Base-by-base conservation (phyloP, 2,797 vertebrate genomes). In the Parambassis ranga region DNA sequence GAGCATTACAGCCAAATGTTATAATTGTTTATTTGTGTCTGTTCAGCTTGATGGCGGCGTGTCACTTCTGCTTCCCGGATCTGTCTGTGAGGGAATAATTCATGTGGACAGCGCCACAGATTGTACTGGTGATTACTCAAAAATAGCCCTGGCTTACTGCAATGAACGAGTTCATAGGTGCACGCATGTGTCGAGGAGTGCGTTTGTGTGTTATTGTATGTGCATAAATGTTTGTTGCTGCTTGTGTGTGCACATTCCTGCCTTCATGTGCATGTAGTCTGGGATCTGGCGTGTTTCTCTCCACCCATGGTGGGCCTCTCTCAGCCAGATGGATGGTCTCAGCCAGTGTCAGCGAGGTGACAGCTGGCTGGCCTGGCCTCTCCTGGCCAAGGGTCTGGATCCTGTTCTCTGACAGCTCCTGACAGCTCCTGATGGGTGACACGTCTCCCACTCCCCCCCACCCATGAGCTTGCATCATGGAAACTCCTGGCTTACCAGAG, bases 301-400 rank as follows among this genome's bases (percentile, higher is more conserved):
- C 76, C 76, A 72, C 82, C 78, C 81, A 56, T 59, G 78, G 82
- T 80, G 81, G 85, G 86, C 89, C 87, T 87, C 88, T 61, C 77
- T 70, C 69, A 73, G 71, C 84, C 91, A 92, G 88, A 91, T 90
- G 90, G 89, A 90, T 84, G 86, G 84, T 86, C 88, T 93, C 84
- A 85, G 81, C 86, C 83, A 75, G 86, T 86, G 86, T 90, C 88
- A 81, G 79, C 59, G 83, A 86, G 86, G 87, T 92, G 90, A 89
- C 91, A 90, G 89, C 89, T 90, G 88, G 81, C 81, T 77, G 82
- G 84, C 87, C 82, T 57, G 83, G 87, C 81, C 84, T 87, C 77
- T 86, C 62, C 82, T 75, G 79, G 85, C 73, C 71, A 26, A 56
- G 68, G 82, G 59, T 91, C 89, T 91, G 90, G 89, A 86, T 90